Conservation (phyloP, 2,888 invertebrate species). For the Stegana nigrithorax region DNA sequence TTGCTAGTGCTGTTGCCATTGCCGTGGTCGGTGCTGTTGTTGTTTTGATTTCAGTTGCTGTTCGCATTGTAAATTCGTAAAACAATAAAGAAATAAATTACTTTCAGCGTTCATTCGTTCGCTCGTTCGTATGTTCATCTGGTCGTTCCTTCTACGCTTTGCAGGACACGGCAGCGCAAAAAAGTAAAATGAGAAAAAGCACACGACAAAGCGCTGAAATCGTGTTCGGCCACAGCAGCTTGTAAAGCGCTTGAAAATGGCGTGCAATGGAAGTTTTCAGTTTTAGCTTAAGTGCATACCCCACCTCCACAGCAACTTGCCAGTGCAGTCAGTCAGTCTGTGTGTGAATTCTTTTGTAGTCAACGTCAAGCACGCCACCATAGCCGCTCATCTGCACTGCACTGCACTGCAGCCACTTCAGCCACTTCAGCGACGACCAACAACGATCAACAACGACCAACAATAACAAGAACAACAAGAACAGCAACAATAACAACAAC, state of each 20-base stretch:
- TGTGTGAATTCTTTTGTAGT: slow-evolving; percentile 7
- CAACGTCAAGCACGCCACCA: too few relatives aligned
- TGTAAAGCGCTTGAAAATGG: background rate
- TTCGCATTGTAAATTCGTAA: slow-evolving; percentile 61
- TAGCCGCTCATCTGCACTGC: too few relatives aligned
- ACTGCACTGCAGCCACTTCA: too few relatives aligned
- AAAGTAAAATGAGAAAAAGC: slow-evolving; percentile 42
- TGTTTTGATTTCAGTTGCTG: slow-evolving; percentile 39
- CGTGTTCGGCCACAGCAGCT: slow-evolving; percentile 37
- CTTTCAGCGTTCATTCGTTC: slow-evolving; percentile 53
- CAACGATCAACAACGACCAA: background rate
- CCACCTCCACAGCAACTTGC: background rate
- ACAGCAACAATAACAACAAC: background rate
- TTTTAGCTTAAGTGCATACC: too few relatives aligned
- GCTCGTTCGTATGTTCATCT: background rate
- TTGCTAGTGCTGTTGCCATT: slow-evolving; percentile 28
- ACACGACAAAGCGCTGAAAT: slow-evolving; percentile 66
- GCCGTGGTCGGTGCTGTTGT: slow-evolving; percentile 32
- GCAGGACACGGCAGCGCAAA: slow-evolving; percentile 2
- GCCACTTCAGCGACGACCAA: background rate
- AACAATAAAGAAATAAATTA: slow-evolving; percentile 69
- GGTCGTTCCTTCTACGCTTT: background rate
- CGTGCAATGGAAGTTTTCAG: too few relatives aligned
- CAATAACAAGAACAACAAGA: background rate
- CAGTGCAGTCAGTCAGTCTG: slow-evolving; percentile 4